phyloP scores from a whole-genome alignment of 2,113 vertebrate genomes.

The Casuarius casuarius region DNA sequence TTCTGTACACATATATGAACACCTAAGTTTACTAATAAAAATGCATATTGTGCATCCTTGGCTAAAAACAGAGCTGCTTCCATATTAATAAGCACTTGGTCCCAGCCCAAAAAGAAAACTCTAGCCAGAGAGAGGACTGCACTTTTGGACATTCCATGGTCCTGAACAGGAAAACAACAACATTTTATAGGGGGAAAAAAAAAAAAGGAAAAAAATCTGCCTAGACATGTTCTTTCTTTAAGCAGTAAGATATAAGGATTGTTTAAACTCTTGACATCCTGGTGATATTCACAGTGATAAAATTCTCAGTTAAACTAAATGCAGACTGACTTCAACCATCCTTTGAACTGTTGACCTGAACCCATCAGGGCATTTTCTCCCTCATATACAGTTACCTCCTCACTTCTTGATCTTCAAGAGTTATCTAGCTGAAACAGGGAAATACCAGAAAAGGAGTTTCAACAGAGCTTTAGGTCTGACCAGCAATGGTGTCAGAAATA shows the following conservation, averaged over 20 bases:
- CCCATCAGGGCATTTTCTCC: background rate
- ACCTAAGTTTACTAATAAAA: background rate
- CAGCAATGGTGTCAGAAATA: background rate
- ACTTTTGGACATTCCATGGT: background rate
- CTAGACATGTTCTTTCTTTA: background rate
- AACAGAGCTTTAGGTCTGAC: background rate
- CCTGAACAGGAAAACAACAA: background rate
- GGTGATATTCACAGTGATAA: background rate
- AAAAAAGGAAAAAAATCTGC: background rate
- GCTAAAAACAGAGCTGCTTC: background rate
- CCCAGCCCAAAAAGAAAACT: background rate
- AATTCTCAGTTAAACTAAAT: background rate
- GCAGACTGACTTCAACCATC: slow-evolving; percentile 7
- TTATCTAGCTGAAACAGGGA: background rate
- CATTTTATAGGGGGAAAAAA: background rate
- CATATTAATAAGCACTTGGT: background rate
- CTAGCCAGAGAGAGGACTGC: background rate
- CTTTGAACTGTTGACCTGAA: slow-evolving; percentile 32
- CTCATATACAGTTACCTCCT: background rate
- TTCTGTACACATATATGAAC: background rate
- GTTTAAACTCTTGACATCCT: slow-evolving; percentile 22
- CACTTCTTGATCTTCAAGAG: background rate
- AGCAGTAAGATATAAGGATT: background rate
- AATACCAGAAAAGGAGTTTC: background rate
- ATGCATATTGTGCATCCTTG: background rate